Evolutionary conservation across 2,113 vertebrate species (phyloP).

Genomic region (Sceloporus tristichus): DNA sequence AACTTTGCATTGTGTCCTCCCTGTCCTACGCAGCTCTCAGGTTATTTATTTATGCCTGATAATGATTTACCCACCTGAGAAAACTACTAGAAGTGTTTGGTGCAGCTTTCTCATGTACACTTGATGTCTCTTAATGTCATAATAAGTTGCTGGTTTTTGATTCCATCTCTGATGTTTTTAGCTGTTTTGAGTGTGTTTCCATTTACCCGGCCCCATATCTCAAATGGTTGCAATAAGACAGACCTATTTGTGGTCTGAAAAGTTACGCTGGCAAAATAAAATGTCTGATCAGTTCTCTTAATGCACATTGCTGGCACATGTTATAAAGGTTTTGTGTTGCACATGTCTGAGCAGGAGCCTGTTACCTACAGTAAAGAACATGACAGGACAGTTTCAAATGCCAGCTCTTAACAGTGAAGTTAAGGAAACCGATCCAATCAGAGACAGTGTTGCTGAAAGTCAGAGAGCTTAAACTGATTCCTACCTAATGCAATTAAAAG

Average conservation of each 20-base stretch:
- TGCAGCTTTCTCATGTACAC: background rate
- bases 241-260: background rate
- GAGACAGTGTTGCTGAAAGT: background rate
- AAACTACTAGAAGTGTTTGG: background rate
- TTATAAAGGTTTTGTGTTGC: background rate
- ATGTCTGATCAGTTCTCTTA: background rate
- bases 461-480: background rate
- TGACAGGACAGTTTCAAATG: background rate
- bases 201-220: background rate
- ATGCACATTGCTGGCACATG: background rate
- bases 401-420: background rate
- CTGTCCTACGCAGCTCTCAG: background rate
- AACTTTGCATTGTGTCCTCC: slow-evolving; percentile 18
- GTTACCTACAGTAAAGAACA: background rate
- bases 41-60: background rate
- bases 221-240: background rate
- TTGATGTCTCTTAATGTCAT: background rate
- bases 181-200: background rate
- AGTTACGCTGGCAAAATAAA: background rate
- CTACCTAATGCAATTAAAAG: background rate
- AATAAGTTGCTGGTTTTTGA: background rate
- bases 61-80: background rate
- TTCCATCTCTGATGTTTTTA: background rate
- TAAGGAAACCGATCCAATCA: background rate
- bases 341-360: background rate